phyloP scores from a whole-genome alignment of 2,888 invertebrate species.

The Eupithecia vulgata region DNA sequence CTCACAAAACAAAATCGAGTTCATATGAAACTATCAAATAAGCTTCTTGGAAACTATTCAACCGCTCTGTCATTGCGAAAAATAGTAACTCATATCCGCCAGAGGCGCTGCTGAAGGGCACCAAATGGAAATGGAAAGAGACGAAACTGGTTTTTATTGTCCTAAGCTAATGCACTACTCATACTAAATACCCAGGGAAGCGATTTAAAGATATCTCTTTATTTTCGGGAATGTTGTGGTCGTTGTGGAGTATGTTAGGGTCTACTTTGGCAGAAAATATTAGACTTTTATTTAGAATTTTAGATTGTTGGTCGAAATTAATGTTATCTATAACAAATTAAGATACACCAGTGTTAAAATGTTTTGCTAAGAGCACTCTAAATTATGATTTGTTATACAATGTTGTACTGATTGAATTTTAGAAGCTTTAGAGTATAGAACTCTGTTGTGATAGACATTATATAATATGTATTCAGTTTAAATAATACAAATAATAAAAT shows the following conservation, averaged over 20 bases:
- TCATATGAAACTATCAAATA: no score
- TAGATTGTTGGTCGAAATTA: not conserved
- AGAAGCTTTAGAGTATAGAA: not conserved
- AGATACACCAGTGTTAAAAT: not conserved
- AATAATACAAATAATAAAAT: not conserved
- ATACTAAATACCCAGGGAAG: no score
- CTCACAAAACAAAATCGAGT: no score
- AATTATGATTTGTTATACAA: not conserved
- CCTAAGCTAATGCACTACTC: no score
- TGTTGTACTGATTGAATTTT: not conserved
- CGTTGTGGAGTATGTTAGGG: not conserved
- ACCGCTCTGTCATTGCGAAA: no score
- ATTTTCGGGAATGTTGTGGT: no score
- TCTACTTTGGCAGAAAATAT: not conserved
- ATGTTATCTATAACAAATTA: not conserved
- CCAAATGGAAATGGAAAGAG: no score
- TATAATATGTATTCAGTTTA: not conserved
- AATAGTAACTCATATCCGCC: no score
- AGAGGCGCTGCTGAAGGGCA: no score
- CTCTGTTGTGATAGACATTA: not conserved
- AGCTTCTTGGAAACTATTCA: no score
- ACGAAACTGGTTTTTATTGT: no score
- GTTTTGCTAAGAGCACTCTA: not conserved
- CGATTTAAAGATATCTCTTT: no score
- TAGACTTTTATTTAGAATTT: not conserved